These are phyloP conservation scores for Xestia rhomboidea DNA, from an alignment of 2,888 invertebrate genomes.

Conservation along the genomic window DNA sequence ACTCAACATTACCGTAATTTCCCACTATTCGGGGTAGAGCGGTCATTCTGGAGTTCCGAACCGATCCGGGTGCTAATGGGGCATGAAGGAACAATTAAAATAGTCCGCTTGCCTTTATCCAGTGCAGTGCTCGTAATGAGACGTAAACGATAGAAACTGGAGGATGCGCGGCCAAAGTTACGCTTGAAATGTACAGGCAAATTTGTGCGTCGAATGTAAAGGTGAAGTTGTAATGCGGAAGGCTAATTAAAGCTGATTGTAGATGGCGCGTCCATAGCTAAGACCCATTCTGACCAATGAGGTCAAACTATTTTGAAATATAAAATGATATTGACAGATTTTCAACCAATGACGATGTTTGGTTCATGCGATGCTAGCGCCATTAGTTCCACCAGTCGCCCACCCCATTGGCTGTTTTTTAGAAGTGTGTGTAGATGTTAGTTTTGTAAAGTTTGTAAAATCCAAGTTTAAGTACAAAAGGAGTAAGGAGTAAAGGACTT, in stretches of 20 bases:
- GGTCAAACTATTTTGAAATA: too few relatives aligned
- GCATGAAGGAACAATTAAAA: conserved; percentile 65
- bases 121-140: conserved; percentile 65
- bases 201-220: neutral
- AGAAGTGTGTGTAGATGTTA: neutral
- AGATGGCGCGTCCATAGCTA: too few relatives aligned
- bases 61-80: conserved; percentile 59
- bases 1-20: conserved; percentile 13
- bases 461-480: too few relatives aligned
- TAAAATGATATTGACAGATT: too few relatives aligned
- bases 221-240: neutral
- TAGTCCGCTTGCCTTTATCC: conserved; percentile 59
- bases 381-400: too few relatives aligned
- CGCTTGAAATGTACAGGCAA: neutral
- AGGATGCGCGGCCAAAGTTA: conserved; percentile 30
- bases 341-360: too few relatives aligned
- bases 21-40: conserved; percentile 23
- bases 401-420: neutral
- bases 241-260: too few relatives aligned
- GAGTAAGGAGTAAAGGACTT: too few relatives aligned
- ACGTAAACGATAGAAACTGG: conserved; percentile 51
- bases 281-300: too few relatives aligned
- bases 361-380: too few relatives aligned
- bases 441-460: neutral
- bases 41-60: conserved; percentile 41